Evolutionary conservation across 1,140 invertebrate genomes (phyloP).

Genomic region (Elysia chlorotica): DNA sequence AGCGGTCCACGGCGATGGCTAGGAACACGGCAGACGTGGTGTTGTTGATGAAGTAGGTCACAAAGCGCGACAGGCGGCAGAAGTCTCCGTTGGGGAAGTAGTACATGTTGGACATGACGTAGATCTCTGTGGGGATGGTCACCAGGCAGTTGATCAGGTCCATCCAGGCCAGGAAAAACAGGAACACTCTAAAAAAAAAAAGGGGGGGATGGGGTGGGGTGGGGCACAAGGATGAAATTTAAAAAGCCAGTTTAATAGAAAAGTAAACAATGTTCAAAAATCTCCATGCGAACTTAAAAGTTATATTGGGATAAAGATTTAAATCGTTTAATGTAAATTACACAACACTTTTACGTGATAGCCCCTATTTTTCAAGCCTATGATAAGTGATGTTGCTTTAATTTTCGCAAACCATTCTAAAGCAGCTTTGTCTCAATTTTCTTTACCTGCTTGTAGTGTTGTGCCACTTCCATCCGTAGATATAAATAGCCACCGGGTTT

Average conservation of each 20-base stretch:
- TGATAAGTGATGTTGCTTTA: no score
- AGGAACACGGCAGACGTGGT: constrained; percentile 38
- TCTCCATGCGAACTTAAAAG: no score
- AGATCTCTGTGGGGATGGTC: constrained; percentile 46
- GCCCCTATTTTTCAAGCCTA: no score
- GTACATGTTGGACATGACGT: constrained; percentile 36
- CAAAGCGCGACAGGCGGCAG: constrained; percentile 42
- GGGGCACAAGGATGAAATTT: background rate
- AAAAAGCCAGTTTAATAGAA: background rate
- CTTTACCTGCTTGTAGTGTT: constrained; percentile 38
- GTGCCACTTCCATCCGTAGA: constrained; percentile 43
- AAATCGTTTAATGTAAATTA: no score
- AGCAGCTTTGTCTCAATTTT: no score
- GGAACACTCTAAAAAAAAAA: constrained; percentile 29
- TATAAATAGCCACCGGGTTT: constrained; percentile 44
- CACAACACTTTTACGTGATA: no score
- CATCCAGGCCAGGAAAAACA: constrained; percentile 39
- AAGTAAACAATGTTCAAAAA: background rate
- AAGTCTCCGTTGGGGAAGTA: constrained; percentile 36
- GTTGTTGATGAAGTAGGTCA: constrained; percentile 41
- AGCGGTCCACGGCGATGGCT: constrained; percentile 47
- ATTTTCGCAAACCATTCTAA: no score
- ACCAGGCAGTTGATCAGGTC: constrained; percentile 47
- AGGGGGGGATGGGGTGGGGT: no score
- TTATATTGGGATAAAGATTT: no score